Base-by-base conservation (phyloP, 2,888 invertebrate genomes). In the Cantharis rufa region DNA sequence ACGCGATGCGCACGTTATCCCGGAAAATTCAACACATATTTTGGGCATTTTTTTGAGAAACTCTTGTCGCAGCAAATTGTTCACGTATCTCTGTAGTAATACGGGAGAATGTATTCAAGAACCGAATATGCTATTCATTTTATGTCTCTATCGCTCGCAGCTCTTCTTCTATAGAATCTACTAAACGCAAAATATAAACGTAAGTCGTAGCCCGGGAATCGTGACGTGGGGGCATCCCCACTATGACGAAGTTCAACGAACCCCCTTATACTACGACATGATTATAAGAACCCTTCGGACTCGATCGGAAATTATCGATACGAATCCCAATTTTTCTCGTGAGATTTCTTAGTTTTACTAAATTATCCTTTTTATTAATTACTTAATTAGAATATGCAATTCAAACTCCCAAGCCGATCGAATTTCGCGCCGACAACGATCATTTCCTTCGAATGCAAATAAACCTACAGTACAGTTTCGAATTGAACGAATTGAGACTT, bases 41-140 rank as follows among this genome's bases (percentile, higher is more conserved):
- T 86, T 85, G 86, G 86, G 85, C 84, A 86, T 87, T 87, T 87
- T 66, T 87, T 87, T 87, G 84, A 82, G 86, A 85, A 86, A 87
- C 87, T 84, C 85, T 86, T 82, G 85, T 82, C 85, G 85, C 83
- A 85, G 86, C 87, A 85, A 87, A 86, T 87, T 86, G 85, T 86
- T 85, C 86, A 83, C 87, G 86, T 87, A 86, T 87, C 85, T 86
- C 86, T 87, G 86, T 85, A 84, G 85, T 86, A 87, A 85, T 86
- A 84, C 83, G 86, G 85, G 85, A 48, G 48, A 86, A 86, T 85
- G 84, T 83, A 83, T 82, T 75, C 74, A 78, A 74, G 73, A 74
- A 73, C 73, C 64, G 28, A 78, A 80, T 78, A 71, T 74, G 74
- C 69, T 73, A 24, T 15, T 15, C 68, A 71, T 70, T 63, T 76